Percentiles rank a stretch among this genome's conserved stretches.
Conservation (phyloP, 2,113 vertebrate genomes). For the Phalacrocorax carbo region DNA sequence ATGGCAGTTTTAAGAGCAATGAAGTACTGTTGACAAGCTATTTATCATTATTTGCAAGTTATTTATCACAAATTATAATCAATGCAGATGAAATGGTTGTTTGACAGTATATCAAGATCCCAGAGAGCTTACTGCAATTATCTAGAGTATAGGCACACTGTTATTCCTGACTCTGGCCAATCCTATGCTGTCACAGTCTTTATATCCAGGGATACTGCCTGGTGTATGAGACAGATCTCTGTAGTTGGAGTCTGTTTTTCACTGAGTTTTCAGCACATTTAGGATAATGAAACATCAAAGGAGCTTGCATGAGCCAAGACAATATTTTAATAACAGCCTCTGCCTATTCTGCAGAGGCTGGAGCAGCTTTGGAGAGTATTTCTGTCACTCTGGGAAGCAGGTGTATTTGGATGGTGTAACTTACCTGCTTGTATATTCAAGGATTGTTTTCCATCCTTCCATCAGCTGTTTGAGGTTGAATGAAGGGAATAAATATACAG, state of each 20-base stretch:
- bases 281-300: neutral
- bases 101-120: neutral
- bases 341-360: neutral
- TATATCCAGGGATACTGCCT: neutral
- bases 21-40: neutral
- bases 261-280: neutral
- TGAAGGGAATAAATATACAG: neutral
- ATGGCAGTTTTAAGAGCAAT: neutral
- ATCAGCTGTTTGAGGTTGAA: neutral
- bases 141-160: neutral
- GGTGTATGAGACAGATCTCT: neutral
- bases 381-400: neutral
- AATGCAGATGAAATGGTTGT: neutral
- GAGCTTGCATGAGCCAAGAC: neutral
- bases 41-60: neutral
- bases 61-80: neutral
- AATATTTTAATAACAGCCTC: neutral
- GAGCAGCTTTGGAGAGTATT: neutral
- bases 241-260: conserved; percentile 17
- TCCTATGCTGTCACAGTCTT: neutral
- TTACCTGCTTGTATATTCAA: neutral
- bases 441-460: neutral
- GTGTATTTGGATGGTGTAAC: neutral
- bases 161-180: neutral
- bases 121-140: neutral